Percentiles rank a stretch among this genome's conserved stretches.
phyloP scores from a whole-genome alignment of 2,888 invertebrate species.

The Graphium colonna region DNA sequence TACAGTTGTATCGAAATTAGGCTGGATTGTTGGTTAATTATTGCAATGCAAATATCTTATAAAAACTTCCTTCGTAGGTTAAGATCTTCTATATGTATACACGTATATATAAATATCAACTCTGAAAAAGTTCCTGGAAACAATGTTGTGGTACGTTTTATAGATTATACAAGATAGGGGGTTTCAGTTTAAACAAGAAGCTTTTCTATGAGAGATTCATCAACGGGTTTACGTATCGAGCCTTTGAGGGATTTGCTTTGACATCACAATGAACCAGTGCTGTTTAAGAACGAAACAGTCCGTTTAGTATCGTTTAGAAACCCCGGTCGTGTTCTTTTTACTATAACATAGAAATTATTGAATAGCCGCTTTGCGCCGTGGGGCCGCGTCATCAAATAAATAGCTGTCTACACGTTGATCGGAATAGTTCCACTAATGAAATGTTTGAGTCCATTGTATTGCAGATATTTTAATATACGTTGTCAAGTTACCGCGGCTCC shows the following conservation, averaged over 20 bases:
- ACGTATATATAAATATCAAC: slow-evolving; percentile 32
- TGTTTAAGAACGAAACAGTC: slow-evolving; percentile 13
- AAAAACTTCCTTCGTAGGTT: no score
- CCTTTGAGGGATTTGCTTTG: neutral
- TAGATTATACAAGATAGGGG: slow-evolving; percentile 33
- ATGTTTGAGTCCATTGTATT: neutral
- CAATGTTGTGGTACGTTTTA: slow-evolving; percentile 57
- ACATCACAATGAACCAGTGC: slow-evolving; percentile 1
- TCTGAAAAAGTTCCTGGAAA: slow-evolving; percentile 57
- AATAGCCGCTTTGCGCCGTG: slow-evolving; percentile 28
- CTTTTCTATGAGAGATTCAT: slow-evolving; percentile 35
- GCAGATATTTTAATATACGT: neutral
- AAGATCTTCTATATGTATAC: no score
- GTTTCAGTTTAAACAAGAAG: slow-evolving; percentile 29
- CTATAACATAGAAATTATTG: slow-evolving; percentile 27
- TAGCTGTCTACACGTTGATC: neutral
- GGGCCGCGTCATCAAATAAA: slow-evolving; percentile 36
- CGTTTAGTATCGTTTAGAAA: slow-evolving; percentile 29
- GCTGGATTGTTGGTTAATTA: no score
- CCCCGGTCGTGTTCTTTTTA: slow-evolving; percentile 32
- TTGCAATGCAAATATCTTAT: no score
- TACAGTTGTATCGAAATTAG: no score
- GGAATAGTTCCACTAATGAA: neutral
- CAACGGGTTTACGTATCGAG: slow-evolving; percentile 22
- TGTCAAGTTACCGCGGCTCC: slow-evolving; percentile 46